Evolutionary conservation across 2,888 invertebrate species (phyloP).

Genomic region (Rhagium mordax): DNA sequence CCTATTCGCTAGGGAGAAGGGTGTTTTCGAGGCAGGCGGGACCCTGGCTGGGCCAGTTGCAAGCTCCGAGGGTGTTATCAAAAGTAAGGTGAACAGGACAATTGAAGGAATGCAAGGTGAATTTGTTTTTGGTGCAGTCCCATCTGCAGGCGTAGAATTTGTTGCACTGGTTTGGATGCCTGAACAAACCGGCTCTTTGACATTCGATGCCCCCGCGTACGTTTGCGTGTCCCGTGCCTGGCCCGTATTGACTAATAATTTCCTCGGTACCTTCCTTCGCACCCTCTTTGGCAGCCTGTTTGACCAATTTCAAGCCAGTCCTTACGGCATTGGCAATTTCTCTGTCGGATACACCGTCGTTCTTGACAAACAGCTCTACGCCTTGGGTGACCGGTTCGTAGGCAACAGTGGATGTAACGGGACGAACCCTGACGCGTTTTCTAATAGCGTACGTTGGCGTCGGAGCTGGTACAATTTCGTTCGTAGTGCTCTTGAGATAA

Average conservation of each 20-base stretch:
- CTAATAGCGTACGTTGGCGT: slow-evolving; percentile 46
- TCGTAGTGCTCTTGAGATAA: slow-evolving; percentile 49
- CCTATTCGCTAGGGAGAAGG: slow-evolving; percentile 65
- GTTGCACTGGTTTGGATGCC: slow-evolving; percentile 85
- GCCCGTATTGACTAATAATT: slow-evolving; percentile 43
- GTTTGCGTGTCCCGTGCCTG: slow-evolving; percentile 71
- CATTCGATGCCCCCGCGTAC: slow-evolving; percentile 77
- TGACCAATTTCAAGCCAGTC: slow-evolving; percentile 62
- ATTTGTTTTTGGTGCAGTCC: slow-evolving; percentile 84
- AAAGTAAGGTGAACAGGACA: slow-evolving; percentile 86
- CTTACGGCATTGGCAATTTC: slow-evolving; percentile 60
- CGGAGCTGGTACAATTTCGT: slow-evolving; percentile 42
- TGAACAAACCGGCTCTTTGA: slow-evolving; percentile 76
- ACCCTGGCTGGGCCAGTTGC: slow-evolving; percentile 87
- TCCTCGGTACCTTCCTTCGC: slow-evolving; percentile 68
- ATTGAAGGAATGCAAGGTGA: slow-evolving; percentile 83
- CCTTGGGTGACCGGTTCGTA: slow-evolving; percentile 44
- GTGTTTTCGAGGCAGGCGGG: slow-evolving; percentile 84
- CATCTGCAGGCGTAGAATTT: slow-evolving; percentile 88
- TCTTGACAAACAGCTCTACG: slow-evolving; percentile 40
- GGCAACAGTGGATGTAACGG: slow-evolving; percentile 33
- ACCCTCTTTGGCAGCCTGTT: slow-evolving; percentile 62
- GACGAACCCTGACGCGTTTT: slow-evolving; percentile 53
- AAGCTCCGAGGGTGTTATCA: slow-evolving; percentile 82
- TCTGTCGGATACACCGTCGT: slow-evolving; percentile 48